These are phyloP conservation scores for Lagocephalus sceleratus DNA, from an alignment of 2,797 vertebrate genomes.

Conservation along the genomic window DNA sequence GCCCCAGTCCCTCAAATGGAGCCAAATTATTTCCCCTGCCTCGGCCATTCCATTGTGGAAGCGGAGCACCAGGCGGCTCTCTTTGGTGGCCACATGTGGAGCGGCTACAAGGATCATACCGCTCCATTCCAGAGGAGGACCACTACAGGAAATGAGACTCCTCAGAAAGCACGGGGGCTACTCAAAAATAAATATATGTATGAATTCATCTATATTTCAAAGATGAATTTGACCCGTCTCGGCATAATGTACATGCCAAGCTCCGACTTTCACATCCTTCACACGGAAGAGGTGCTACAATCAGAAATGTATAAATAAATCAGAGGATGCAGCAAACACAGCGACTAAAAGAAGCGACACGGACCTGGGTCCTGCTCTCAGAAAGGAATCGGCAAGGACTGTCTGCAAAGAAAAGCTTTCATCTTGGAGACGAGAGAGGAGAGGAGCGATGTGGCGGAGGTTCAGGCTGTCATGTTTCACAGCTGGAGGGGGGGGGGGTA, in stretches of 20 bases:
- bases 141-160: slow-evolving; percentile 60
- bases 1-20: slow-evolving; percentile 49
- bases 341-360: slow-evolving; percentile 15
- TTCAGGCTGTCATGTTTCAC: slow-evolving; percentile 67
- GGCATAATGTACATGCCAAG: slow-evolving; percentile 55
- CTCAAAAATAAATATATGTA: slow-evolving; percentile 62
- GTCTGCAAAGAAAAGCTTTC: slow-evolving; percentile 61
- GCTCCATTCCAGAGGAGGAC: slow-evolving; percentile 56
- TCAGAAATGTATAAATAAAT: slow-evolving; percentile 70
- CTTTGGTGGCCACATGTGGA: slow-evolving; percentile 52
- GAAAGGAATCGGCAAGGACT: slow-evolving; percentile 45
- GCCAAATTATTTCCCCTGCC: slow-evolving; percentile 67
- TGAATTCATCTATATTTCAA: slow-evolving; percentile 69
- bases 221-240: slow-evolving; percentile 45
- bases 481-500: slow-evolving; percentile 27
- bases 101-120: slow-evolving; percentile 62
- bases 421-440: slow-evolving; percentile 55
- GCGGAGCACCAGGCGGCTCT: slow-evolving; percentile 44
- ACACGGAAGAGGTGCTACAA: slow-evolving; percentile 58
- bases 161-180: slow-evolving; percentile 35
- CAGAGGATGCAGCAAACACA: slow-evolving; percentile 59
- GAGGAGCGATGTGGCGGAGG: slow-evolving; percentile 59
- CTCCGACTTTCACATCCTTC: slow-evolving; percentile 34
- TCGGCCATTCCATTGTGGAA: slow-evolving; percentile 48
- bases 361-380: slow-evolving; percentile 9